Percentiles rank a stretch among this genome's conserved stretches.
Conservation (phyloP, 2,797 vertebrate species). For the Nyctibius grandis region DNA sequence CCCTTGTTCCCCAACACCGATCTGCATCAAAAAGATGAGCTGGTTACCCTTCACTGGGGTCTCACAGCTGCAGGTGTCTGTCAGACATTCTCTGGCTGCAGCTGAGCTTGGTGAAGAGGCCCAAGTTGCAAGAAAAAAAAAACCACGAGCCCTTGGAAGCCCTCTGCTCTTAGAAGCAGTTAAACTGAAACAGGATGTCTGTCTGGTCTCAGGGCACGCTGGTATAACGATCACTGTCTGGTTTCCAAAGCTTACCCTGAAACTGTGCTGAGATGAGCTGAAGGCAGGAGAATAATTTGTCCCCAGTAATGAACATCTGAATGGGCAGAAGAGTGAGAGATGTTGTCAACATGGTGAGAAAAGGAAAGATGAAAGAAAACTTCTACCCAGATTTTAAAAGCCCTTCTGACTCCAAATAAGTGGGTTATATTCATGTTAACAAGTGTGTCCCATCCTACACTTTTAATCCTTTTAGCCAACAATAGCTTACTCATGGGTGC, state of each 20-base stretch:
- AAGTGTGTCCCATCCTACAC: neutral
- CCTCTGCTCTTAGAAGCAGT: neutral
- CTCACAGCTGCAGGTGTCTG: neutral
- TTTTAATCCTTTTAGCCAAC: neutral
- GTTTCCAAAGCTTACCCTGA: neutral
- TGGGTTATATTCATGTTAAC: neutral
- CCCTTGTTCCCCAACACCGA: neutral
- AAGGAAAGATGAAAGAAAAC: neutral
- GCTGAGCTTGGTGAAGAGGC: neutral
- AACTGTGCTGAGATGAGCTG: neutral
- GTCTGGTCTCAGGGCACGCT: neutral
- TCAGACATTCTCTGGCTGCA: neutral
- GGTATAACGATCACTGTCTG: neutral
- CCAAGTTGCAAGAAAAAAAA: neutral
- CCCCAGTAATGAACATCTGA: neutral
- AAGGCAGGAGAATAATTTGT: neutral
- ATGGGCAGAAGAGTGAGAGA: neutral
- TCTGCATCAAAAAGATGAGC: neutral
- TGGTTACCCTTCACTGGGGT: neutral
- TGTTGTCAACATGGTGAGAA: neutral
- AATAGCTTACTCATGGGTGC: neutral
- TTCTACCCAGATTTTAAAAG: neutral
- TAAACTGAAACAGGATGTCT: constrained; percentile 35
- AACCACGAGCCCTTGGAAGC: neutral
- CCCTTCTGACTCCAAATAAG: neutral